These are phyloP conservation scores for Brevimyrus niger DNA, from an alignment of 2,113 vertebrate species.

Conservation along the genomic window DNA sequence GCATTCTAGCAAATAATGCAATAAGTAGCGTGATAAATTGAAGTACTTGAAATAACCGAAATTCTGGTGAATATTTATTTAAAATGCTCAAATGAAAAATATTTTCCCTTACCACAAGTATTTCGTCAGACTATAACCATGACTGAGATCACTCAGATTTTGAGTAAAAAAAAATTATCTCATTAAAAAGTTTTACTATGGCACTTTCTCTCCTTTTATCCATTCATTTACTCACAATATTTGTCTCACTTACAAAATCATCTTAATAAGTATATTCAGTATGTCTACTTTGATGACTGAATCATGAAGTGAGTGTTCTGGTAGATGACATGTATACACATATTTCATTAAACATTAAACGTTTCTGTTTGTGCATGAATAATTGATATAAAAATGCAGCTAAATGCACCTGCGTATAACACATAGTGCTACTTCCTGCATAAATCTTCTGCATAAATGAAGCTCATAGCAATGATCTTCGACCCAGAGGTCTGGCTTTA, in stretches of 20 bases:
- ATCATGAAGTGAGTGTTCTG: neutral
- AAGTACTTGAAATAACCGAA: neutral
- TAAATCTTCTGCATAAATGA: neutral
- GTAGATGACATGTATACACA: neutral
- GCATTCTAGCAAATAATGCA: neutral
- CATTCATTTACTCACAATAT: neutral
- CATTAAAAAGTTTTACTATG: neutral
- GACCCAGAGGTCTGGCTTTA: neutral
- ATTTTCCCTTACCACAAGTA: neutral
- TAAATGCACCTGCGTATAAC: neutral
- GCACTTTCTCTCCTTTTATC: neutral
- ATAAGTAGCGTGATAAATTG: neutral
- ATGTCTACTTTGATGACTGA: neutral
- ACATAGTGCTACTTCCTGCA: neutral
- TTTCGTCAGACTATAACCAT: neutral
- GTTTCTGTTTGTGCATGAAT: neutral
- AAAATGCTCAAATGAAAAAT: neutral
- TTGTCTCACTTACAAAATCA: neutral
- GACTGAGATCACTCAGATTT: neutral
- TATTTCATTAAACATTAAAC: neutral
- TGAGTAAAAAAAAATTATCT: neutral
- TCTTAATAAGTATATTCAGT: neutral
- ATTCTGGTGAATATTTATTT: neutral
- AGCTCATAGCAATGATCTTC: neutral
- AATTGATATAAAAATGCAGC: neutral